Evolutionary conservation across 2,888 invertebrate species (phyloP).

Genomic region (Halictus quadricinctus): DNA sequence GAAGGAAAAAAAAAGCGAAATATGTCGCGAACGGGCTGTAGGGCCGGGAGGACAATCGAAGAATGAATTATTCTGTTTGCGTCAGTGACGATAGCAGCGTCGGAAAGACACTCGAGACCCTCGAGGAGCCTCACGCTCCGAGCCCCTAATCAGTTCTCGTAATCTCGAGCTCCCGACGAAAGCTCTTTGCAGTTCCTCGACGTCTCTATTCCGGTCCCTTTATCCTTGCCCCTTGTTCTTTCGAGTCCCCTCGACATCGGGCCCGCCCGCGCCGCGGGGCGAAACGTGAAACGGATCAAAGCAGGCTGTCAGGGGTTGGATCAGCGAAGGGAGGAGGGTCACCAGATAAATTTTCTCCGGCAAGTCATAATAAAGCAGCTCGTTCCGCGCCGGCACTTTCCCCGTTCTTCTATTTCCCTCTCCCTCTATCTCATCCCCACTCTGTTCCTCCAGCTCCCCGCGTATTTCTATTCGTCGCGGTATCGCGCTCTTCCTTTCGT

Average conservation of each 20-base stretch:
- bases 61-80: background rate
- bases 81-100: constrained; percentile 1
- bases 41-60: background rate
- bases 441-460: background rate
- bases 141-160: constrained; percentile 14
- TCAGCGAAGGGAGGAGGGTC: background rate
- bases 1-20: background rate
- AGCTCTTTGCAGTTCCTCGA: constrained; percentile 10
- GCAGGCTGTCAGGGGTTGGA: background rate
- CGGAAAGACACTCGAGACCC: constrained; percentile 9
- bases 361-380: constrained; percentile 61
- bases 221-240: background rate
- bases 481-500: constrained; percentile 15
- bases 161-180: constrained; percentile 6
- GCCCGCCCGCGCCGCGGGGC: background rate
- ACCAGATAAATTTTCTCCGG: constrained; percentile 45
- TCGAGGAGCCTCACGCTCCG: constrained; percentile 7
- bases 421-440: background rate
- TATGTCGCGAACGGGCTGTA: background rate
- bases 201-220: constrained; percentile 16
- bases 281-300: constrained; percentile 31
- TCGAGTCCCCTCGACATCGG: background rate
- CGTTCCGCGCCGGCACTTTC: constrained; percentile 40
- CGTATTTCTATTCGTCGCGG: constrained; percentile 8
- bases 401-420: background rate